These are phyloP conservation scores for Encarsia formosa DNA, from an alignment of 2,888 invertebrate genomes.

Conservation along the genomic window DNA sequence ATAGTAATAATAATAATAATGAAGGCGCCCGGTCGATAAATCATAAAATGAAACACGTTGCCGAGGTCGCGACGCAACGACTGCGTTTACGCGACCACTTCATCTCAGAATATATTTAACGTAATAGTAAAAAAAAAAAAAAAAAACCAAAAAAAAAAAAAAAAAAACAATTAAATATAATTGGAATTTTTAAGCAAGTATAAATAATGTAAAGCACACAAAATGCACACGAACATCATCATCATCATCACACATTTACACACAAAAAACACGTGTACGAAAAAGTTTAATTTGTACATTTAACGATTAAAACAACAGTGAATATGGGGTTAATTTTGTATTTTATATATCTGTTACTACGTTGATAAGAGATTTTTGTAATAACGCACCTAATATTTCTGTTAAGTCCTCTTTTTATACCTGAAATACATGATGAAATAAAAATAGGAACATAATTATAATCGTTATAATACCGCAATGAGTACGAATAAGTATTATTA, in stretches of 20 bases:
- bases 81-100: slow-evolving; percentile 29
- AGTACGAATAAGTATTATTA: background rate
- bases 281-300: slow-evolving; percentile 12
- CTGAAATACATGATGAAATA: slow-evolving; percentile 18
- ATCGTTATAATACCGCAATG: slow-evolving; percentile 6
- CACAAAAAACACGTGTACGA: slow-evolving; percentile 7
- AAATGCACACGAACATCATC: slow-evolving; percentile 2
- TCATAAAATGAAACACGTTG: slow-evolving; percentile 26
- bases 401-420: slow-evolving; percentile 30
- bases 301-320: too few relatives aligned
- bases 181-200: slow-evolving; percentile 20
- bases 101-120: slow-evolving; percentile 23
- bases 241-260: background rate
- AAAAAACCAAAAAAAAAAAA: slow-evolving; percentile 8
- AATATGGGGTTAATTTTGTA: slow-evolving; percentile 31
- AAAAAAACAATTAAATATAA: slow-evolving; percentile 4
- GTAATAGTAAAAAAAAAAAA: slow-evolving; percentile 18
- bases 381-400: slow-evolving; percentile 14
- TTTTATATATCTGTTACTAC: slow-evolving; percentile 46
- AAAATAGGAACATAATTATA: background rate
- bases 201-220: slow-evolving; percentile 16
- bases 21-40: slow-evolving; percentile 24
- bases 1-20: slow-evolving; percentile 12
- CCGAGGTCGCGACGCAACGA: slow-evolving; percentile 30
- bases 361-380: slow-evolving; percentile 42